These are phyloP conservation scores for Lutraria lutraria DNA, from an alignment of 2,888 invertebrate species.

Conservation along the genomic window DNA sequence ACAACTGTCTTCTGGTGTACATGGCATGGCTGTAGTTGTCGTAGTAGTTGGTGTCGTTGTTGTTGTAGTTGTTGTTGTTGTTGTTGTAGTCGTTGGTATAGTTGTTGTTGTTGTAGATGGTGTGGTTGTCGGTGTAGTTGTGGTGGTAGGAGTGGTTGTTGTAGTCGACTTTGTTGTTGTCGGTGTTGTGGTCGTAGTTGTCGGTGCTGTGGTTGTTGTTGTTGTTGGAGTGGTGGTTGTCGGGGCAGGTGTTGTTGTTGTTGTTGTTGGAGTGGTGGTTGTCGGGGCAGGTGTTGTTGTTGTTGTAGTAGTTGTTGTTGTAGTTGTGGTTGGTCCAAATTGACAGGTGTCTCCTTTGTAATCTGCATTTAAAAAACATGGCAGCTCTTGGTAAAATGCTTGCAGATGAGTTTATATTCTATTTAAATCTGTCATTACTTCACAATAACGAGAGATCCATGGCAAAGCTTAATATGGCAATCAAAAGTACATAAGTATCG, in stretches of 20 bases:
- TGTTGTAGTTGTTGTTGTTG: constrained; percentile 49
- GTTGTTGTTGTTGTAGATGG: constrained; percentile 45
- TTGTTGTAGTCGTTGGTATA: constrained; percentile 48
- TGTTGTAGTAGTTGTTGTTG: constrained; percentile 39
- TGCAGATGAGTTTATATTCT: too few relatives aligned
- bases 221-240: constrained; percentile 32
- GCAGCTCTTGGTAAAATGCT: too few relatives aligned
- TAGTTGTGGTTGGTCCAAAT: constrained; percentile 34
- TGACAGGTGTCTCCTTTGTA: constrained; percentile 40
- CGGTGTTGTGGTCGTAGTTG: constrained; percentile 45
- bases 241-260: constrained; percentile 47
- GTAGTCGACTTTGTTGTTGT: constrained; percentile 56
- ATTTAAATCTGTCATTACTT: too few relatives aligned
- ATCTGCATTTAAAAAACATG: constrained; percentile 5
- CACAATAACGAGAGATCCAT: too few relatives aligned
- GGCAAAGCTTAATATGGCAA: too few relatives aligned
- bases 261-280: constrained; percentile 37
- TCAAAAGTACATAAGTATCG: too few relatives aligned
- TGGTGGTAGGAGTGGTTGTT: constrained; percentile 39
- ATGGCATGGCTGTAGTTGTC: constrained; percentile 37
- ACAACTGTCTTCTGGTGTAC: constrained; percentile 43
- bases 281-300: constrained; percentile 47
- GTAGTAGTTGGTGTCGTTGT: constrained; percentile 46
- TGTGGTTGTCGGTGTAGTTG: constrained; percentile 42
- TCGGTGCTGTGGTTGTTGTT: constrained; percentile 15